Conservation (phyloP, 2,797 vertebrate genomes). For the Prunella strophiata region DNA sequence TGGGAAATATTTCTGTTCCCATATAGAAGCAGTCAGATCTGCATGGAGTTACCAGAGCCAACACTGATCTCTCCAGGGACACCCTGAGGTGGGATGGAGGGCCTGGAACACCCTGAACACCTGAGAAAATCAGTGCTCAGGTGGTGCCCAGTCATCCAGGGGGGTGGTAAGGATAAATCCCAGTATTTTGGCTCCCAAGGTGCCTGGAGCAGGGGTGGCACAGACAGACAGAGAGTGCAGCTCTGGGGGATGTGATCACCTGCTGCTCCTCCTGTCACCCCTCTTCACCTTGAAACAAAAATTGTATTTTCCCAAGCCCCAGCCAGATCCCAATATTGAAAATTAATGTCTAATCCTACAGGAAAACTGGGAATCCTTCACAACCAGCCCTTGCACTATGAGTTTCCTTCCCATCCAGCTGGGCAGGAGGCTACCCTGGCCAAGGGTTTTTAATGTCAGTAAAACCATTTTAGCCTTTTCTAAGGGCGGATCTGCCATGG, state of each 20-base stretch:
- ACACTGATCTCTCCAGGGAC: rapidly evolving
- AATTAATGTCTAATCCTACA: rapidly evolving
- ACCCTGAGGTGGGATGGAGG: background rate
- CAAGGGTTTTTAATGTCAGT: background rate
- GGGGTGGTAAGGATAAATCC: rapidly evolving
- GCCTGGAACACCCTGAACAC: background rate
- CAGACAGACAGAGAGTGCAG: background rate
- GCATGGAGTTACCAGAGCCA: rapidly evolving
- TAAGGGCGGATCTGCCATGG: background rate
- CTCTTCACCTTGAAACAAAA: background rate
- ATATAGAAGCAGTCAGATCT: rapidly evolving
- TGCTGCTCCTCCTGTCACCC: background rate
- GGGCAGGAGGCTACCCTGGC: background rate
- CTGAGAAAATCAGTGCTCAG: background rate
- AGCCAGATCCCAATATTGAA: background rate
- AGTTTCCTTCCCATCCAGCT: background rate
- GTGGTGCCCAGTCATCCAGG: background rate
- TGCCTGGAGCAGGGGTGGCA: background rate
- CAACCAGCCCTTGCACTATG: rapidly evolving
- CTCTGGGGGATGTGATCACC: rapidly evolving
- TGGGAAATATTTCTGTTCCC: background rate
- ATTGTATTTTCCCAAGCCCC: background rate
- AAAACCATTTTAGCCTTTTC: background rate
- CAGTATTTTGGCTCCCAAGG: rapidly evolving
- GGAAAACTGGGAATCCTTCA: background rate